Conservation (phyloP, 2,888 invertebrate species). For the Trachelus tabidus region DNA sequence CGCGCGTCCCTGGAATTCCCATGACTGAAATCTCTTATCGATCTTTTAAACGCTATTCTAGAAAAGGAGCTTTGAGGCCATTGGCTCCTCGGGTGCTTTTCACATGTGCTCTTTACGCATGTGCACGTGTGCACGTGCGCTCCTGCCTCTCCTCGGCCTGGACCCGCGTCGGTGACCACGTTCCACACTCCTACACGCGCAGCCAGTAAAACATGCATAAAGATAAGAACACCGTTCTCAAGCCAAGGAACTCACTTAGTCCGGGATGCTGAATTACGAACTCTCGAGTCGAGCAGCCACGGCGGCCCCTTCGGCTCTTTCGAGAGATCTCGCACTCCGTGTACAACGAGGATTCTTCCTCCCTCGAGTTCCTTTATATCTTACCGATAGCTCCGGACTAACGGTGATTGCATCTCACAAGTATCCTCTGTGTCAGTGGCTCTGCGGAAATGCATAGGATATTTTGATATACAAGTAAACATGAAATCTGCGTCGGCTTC, state of each 20-base stretch:
- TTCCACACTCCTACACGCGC: neutral
- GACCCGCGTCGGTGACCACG: neutral
- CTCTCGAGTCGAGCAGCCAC: slow-evolving; percentile 7
- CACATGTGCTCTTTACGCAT: neutral
- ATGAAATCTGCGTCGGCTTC: too few species aligned
- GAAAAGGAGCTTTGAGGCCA: neutral
- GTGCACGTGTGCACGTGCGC: neutral
- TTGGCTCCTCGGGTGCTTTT: neutral
- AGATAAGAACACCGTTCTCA: slow-evolving; percentile 40
- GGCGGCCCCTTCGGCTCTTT: neutral
- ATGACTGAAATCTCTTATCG: slow-evolving; percentile 8
- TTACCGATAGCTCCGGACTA: neutral
- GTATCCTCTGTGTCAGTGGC: neutral
- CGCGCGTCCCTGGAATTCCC: neutral
- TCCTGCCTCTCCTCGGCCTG: neutral
- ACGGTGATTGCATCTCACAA: too few species aligned
- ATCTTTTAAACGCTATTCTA: slow-evolving; percentile 22
- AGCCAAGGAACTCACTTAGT: slow-evolving; percentile 22
- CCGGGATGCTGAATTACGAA: slow-evolving; percentile 33
- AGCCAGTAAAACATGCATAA: slow-evolving; percentile 32
- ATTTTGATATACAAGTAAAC: too few species aligned
- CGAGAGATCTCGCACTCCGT: neutral
- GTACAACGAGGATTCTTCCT: neutral
- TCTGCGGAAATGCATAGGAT: too few species aligned
- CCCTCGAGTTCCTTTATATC: neutral